Evolutionary conservation across 2,797 vertebrate species (phyloP), one percentile per base, ranked within the genome.

Genomic region (Phalloptychus januarius): DNA sequence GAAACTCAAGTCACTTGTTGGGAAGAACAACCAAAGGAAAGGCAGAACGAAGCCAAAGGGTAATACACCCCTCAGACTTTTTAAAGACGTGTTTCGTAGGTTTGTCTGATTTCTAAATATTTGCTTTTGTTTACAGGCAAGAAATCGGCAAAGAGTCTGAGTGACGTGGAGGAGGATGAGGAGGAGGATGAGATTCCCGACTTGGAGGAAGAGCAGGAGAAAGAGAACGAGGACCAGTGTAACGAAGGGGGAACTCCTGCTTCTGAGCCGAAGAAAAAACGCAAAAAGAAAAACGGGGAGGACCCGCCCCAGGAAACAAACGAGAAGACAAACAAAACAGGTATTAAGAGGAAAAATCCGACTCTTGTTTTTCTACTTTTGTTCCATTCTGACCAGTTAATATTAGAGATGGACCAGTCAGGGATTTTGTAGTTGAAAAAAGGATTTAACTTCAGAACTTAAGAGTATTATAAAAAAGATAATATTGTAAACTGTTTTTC

Each of bases 151-250:
- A 85, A 77, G 28, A 87, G 88, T 82, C 83, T 93, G 69, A 93
- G 89, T 76, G 92, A 94, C 38, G 88, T 83, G 31, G 94, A 95
- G 52, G 88, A 97, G 70, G 83, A 83, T 46, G 92, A 94, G 67
- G 95, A 96, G 44, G 89, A 11, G 15, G 45, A 90, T 12, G 79
- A 81, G 25, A 46, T 87, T 84, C 94, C 91, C 63, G 95, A 96
- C 61, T 82, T 86, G 65, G 96, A 96, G 75, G 90, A 94, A 76
- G 96, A 95, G 61, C 94, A 93, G 72, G 96, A 97, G 90, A 97
- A 97, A 20, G 96, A 98, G 86, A 98, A 97, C 13, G 96, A 97
- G 45, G 94, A 94, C 18, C 86, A 96, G 76, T 85, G 90, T 72
- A 89, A 85, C 25, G 95, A 96, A 71, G 93, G 90, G 25, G 93